Base-by-base conservation (phyloP, 1,140 invertebrate genomes). In the Aphelenchoides fujianensis region DNA sequence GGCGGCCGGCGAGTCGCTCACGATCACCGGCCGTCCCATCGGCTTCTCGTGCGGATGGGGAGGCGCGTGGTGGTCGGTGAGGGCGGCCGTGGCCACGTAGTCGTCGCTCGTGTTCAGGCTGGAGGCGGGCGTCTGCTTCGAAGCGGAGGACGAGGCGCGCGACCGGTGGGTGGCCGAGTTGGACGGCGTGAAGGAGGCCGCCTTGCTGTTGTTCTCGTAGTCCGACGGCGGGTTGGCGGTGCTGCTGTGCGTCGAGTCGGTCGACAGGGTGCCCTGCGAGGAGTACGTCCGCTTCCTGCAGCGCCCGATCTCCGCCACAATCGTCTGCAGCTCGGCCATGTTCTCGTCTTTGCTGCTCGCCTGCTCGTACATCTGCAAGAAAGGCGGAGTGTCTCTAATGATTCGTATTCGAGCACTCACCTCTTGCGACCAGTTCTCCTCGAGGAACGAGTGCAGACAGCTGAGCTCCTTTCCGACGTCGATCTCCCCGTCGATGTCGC, bases 381-480 rank as follows among this genome's bases (percentile, higher is more conserved):
- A 3, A 61, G 59, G n/a, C 59, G 2, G 1, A n/a, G n/a, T n/a
- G n/a, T n/a, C n/a, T n/a, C n/a, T n/a, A n/a, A n/a, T 19, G n/a
- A n/a, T 19, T 19, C 30, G 16, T 61, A 31, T 16, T 61, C 30
- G 2, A 61, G 1, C 31, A 19, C 59, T 2, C 41, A 69, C 32
- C 59, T 72, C 70, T 48, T 74, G 23, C 37, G 63, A 73, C 83
- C 82, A 83, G 3, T 66, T 37, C 68, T 83, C 82, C 30, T 74
- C 74, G n/a, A 83, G 70, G 55, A 84, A 83, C 3, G 68, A 70
- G 36, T 81, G 69, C 3, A 84, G 70, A 1, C 83, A 66, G 3
- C 64, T 68, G 3, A 83, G 53, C 37, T 83, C 83, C 52, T 80
- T 82, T 3, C 82, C 82, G 28, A 76, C 23, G 61, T 83, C 83